These are phyloP conservation scores for Hetaerina americana DNA, from an alignment of 1,140 invertebrate genomes.

Conservation along the genomic window DNA sequence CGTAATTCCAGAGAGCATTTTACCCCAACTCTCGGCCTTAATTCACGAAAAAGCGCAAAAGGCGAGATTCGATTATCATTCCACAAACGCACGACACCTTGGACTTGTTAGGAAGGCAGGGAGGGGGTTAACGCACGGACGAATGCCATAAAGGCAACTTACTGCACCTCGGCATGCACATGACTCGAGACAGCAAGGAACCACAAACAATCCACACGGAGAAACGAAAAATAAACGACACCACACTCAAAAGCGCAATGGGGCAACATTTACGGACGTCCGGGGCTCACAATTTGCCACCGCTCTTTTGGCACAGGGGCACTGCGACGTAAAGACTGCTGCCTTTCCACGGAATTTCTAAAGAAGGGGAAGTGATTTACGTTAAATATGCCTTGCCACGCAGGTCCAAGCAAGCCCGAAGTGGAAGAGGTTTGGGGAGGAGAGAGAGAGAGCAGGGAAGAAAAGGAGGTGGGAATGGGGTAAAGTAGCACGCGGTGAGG, in stretches of 20 bases:
- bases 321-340: not conserved
- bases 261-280: not conserved
- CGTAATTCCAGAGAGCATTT: too few relatives aligned
- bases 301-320: not conserved
- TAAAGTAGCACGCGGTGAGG: not conserved
- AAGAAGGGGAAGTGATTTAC: not conserved
- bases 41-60: too few relatives aligned
- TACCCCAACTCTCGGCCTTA: too few relatives aligned
- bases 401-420: too few relatives aligned
- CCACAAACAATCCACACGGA: not conserved
- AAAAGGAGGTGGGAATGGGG: not conserved
- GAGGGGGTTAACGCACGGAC: too few relatives aligned
- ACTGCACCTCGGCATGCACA: too few relatives aligned
- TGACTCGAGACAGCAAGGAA: not conserved
- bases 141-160: too few relatives aligned
- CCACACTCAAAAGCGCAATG: too few relatives aligned
- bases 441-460: not conserved
- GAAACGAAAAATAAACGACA: not conserved
- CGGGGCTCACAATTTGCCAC: not conserved
- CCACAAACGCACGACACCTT: too few relatives aligned
- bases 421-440: not conserved
- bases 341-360: not conserved
- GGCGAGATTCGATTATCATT: too few relatives aligned
- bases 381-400: not conserved
- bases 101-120: too few relatives aligned